Evolutionary conservation across 1,140 invertebrate species (phyloP).

Genomic region (Brachionus paranguensis): DNA sequence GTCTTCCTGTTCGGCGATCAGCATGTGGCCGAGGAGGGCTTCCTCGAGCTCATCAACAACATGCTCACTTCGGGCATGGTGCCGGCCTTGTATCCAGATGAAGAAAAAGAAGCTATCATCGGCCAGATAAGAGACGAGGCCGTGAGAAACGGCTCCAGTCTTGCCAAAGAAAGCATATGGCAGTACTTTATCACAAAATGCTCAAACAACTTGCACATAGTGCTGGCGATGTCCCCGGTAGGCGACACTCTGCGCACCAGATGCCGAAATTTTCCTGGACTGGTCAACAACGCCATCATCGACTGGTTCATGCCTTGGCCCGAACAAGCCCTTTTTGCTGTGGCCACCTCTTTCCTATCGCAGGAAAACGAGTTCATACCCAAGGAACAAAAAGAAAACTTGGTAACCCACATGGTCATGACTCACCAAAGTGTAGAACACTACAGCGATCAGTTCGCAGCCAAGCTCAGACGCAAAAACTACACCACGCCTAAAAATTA

Average conservation of each 20-base stretch:
- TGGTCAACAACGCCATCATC: constrained; percentile 57
- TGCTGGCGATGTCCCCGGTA: constrained; percentile 57
- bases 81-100: constrained; percentile 73
- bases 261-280: constrained; percentile 57
- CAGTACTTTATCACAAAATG: constrained; percentile 60
- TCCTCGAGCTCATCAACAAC: constrained; percentile 81
- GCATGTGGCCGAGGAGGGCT: constrained; percentile 65
- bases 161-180: constrained; percentile 61
- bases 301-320: constrained; percentile 59
- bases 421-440: constrained; percentile 68
- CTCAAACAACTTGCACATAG: constrained; percentile 56
- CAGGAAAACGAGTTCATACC: constrained; percentile 60
- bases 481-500: constrained; percentile 84
- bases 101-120: constrained; percentile 73
- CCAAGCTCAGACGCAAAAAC: constrained; percentile 68
- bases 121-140: constrained; percentile 63
- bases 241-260: constrained; percentile 55
- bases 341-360: constrained; percentile 71
- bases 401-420: constrained; percentile 74
- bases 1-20: constrained; percentile 77
- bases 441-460: constrained; percentile 67
- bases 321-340: constrained; percentile 63
- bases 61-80: constrained; percentile 78
- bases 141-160: constrained; percentile 63
- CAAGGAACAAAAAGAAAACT: constrained; percentile 61